Evolutionary conservation across 2,797 vertebrate species (phyloP).

Genomic region (Enteromius paludinosus): DNA sequence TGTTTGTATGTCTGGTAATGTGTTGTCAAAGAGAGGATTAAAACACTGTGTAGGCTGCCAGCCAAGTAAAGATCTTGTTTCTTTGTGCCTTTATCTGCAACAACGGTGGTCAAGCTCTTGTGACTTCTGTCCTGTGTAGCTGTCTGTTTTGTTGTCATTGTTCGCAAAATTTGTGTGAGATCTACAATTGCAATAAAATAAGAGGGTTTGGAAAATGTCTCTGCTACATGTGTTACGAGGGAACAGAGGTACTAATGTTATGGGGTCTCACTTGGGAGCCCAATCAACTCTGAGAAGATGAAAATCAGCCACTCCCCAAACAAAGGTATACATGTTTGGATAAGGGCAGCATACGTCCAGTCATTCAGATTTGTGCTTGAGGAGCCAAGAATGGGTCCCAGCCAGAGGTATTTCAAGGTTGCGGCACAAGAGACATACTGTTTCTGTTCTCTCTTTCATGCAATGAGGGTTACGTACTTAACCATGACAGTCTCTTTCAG

Average conservation of each 20-base stretch:
- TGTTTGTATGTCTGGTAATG: constrained; percentile 49
- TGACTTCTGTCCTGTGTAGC: not conserved
- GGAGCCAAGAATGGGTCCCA: too few species aligned
- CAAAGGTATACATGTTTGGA: not conserved
- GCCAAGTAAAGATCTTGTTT: constrained; percentile 37
- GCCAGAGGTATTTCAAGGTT: too few species aligned
- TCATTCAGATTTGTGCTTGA: too few species aligned
- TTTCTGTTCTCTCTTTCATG: too few species aligned
- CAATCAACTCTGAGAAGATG: not conserved
- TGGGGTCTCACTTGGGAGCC: not conserved
- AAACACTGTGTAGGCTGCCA: constrained; percentile 28
- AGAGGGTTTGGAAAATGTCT: not conserved
- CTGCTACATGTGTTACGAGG: not conserved
- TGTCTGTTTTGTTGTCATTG: constrained; percentile 15
- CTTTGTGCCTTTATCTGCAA: not conserved
- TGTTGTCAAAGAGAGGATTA: constrained; percentile 58
- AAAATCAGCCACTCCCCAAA: not conserved
- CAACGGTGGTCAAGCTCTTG: constrained; percentile 11
- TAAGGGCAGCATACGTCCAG: too few species aligned
- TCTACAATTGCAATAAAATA: constrained; percentile 1
- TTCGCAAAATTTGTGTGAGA: constrained; percentile 2
- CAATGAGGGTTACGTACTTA: too few species aligned
- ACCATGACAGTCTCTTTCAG: too few species aligned
- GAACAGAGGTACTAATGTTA: not conserved
- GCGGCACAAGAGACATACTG: too few species aligned